phyloP scores from a whole-genome alignment of 2,888 invertebrate genomes.

The Diplazon laetatorius region DNA sequence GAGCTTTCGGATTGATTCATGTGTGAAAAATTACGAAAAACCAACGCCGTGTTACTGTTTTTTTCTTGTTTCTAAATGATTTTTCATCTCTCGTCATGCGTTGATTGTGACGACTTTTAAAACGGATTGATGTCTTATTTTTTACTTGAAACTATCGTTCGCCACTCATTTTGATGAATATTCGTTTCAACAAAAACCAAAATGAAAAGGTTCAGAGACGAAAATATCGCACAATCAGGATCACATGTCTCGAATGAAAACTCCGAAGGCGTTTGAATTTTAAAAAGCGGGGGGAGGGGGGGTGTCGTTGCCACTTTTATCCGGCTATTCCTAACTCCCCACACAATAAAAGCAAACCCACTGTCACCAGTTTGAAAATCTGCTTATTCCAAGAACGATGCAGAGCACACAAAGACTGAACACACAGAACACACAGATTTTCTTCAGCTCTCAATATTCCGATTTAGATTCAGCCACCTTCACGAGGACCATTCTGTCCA shows the following conservation, averaged over 20 bases:
- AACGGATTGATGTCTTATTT: no score
- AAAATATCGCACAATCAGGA: no score
- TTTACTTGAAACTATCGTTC: no score
- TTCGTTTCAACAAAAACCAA: no score
- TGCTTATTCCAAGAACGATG: conserved; percentile 22
- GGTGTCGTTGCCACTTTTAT: background rate
- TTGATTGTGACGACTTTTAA: no score
- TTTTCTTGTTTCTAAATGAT: background rate
- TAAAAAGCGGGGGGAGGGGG: no score
- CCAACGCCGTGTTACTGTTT: background rate
- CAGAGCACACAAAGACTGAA: conserved; percentile 29
- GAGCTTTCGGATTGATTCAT: background rate
- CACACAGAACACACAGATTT: conserved; percentile 32
- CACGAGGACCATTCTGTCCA: no score
- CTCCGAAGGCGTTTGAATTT: no score
- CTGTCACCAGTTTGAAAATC: conserved; percentile 15
- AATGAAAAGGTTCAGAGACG: no score
- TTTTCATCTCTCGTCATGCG: background rate
- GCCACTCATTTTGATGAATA: no score
- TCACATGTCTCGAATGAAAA: no score
- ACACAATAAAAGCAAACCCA: background rate
- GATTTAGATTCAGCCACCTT: conserved; percentile 23
- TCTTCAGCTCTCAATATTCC: conserved; percentile 23
- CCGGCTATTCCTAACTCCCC: background rate
- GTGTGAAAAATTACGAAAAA: background rate